These are phyloP conservation scores for Tupaia tana DNA, from an alignment of 2,113 vertebrate genomes.

Conservation along the genomic window DNA sequence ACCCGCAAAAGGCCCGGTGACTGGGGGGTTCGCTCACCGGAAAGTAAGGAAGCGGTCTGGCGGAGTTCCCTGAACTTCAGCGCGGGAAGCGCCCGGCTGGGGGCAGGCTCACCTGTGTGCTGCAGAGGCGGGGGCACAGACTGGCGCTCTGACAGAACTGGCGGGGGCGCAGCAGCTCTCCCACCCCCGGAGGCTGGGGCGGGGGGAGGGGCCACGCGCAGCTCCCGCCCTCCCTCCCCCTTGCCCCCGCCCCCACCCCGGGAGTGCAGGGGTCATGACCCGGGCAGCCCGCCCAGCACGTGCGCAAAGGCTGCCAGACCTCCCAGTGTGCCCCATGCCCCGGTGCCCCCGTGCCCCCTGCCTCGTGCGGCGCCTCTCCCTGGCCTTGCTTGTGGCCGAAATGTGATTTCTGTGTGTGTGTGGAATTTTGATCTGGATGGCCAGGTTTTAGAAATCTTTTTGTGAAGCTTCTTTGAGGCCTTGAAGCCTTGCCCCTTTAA, in stretches of 20 bases:
- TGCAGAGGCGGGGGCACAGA: not conserved
- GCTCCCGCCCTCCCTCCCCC: not conserved
- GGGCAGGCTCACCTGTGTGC: constrained; percentile 51
- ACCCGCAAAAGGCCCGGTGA: not conserved
- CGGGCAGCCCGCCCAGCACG: not conserved
- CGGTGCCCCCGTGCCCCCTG: too few relatives aligned
- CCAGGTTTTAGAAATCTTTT: constrained; percentile 3
- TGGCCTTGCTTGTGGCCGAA: not conserved
- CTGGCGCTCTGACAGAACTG: constrained; percentile 23
- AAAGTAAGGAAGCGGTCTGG: not conserved
- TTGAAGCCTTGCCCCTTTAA: not conserved
- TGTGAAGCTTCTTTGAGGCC: not conserved
- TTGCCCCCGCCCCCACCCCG: not conserved
- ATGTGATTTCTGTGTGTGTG: not conserved
- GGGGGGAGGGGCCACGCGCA: constrained; percentile 30
- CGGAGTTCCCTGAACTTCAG: not conserved
- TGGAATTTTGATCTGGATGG: not conserved
- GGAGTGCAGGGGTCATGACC: not conserved
- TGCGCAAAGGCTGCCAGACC: not conserved
- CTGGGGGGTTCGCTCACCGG: not conserved
- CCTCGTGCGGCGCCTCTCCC: not conserved
- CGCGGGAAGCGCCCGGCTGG: not conserved
- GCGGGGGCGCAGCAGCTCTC: not conserved
- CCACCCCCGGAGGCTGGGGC: not conserved
- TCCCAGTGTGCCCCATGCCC: not conserved